phyloP scores from a whole-genome alignment of 2,888 invertebrate genomes.

The Protula sp. region DNA sequence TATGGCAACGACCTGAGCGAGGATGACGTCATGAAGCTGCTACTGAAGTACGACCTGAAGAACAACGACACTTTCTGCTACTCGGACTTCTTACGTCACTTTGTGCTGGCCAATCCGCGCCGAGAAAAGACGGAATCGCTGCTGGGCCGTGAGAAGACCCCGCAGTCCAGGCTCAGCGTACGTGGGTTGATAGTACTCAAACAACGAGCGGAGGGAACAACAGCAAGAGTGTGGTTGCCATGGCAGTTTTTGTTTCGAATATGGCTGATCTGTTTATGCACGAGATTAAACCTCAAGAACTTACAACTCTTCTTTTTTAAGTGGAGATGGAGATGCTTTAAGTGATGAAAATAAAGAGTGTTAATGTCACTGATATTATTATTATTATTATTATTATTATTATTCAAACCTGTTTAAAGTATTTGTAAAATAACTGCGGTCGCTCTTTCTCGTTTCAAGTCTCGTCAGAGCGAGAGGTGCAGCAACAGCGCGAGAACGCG shows the following conservation, averaged over 20 bases:
- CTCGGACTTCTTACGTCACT: slow-evolving; percentile 45
- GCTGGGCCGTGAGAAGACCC: background rate
- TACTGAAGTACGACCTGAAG: slow-evolving; percentile 45
- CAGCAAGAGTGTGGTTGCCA: no score
- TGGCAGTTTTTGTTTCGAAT: no score
- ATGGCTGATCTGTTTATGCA: no score
- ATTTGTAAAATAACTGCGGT: background rate
- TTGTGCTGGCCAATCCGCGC: slow-evolving; percentile 28
- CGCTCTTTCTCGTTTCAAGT: background rate
- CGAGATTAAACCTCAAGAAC: no score
- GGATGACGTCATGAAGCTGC: slow-evolving; percentile 38
- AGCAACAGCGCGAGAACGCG: slow-evolving; percentile 31
- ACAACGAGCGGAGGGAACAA: no score
- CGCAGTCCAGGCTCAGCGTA: slow-evolving; percentile 21
- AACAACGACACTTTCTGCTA: slow-evolving; percentile 46
- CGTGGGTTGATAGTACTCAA: slow-evolving; percentile 30
- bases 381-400: background rate
- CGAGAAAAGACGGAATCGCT: background rate
- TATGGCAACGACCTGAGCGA: slow-evolving; percentile 19
- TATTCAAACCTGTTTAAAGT: background rate
- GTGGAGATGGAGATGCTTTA: background rate
- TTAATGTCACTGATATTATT: no score
- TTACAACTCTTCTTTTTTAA: no score
- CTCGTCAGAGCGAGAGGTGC: background rate
- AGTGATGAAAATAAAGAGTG: no score